These are phyloP conservation scores for Arctia plantaginis DNA, from an alignment of 2,888 invertebrate species.

Conservation along the genomic window DNA sequence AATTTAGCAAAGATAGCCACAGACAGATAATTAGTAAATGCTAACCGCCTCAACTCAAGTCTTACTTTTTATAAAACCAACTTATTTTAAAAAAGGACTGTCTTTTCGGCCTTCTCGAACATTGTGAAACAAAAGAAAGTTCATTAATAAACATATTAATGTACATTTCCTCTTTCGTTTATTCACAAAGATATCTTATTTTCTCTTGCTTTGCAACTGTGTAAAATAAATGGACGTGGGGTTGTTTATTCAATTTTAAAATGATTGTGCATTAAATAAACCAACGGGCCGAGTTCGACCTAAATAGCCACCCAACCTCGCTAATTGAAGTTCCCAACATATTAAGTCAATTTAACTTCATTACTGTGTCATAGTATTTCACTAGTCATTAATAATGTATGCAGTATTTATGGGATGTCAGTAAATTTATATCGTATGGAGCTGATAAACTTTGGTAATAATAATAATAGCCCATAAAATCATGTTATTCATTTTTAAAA, in stretches of 20 bases:
- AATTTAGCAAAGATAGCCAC: neutral
- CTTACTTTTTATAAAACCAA: neutral
- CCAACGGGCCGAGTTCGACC: conserved; percentile 54
- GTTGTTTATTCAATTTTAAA: conserved; percentile 44
- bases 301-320: conserved; percentile 63
- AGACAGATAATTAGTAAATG: neutral
- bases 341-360: conserved; percentile 73
- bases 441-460: conserved; percentile 1
- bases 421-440: conserved; percentile 31
- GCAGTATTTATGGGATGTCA: conserved; percentile 47
- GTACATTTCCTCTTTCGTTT: neutral
- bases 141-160: conserved; percentile 3
- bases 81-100: neutral
- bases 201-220: conserved; percentile 2
- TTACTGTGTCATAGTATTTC: conserved; percentile 67
- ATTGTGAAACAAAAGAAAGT: neutral
- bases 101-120: neutral
- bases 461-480: neutral
- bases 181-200: conserved; percentile 11
- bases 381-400: conserved; percentile 64
- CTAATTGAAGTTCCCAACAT: conserved; percentile 72
- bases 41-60: neutral
- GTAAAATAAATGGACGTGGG: neutral
- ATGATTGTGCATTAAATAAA: conserved; percentile 65
- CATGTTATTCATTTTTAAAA: neutral